A percentile compares a stretch with the other conserved stretches of the same genome.
phyloP scores from a whole-genome alignment of 1,140 invertebrate species.

The Leptinotarsa undecemlineata region DNA sequence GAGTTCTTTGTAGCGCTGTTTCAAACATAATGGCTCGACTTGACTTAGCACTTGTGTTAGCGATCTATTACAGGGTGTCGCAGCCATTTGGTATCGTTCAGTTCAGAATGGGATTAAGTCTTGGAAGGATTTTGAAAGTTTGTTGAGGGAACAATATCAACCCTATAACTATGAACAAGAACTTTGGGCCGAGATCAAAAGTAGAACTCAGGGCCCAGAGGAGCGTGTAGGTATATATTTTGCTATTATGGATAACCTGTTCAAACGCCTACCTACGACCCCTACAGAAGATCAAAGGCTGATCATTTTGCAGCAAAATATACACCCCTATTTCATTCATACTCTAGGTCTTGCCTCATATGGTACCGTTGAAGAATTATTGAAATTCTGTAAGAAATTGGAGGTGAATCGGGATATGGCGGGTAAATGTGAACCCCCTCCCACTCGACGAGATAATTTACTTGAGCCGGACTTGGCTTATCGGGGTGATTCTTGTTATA shows the following conservation, averaged over 20 bases:
- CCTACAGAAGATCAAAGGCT: neutral
- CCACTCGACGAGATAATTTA: neutral
- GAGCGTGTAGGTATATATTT: slow-evolving; percentile 6
- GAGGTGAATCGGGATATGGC: neutral
- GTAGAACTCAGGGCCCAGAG: neutral
- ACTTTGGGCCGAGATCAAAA: neutral
- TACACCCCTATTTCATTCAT: slow-evolving; percentile 21
- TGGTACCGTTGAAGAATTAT: slow-evolving; percentile 17
- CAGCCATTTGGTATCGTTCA: neutral
- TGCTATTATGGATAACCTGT: neutral
- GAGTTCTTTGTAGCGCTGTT: neutral
- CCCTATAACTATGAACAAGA: neutral
- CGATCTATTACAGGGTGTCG: neutral
- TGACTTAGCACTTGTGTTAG: neutral
- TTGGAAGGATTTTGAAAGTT: neutral
- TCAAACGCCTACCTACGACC: neutral
- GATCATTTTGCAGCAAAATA: neutral
- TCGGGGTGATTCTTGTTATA: neutral
- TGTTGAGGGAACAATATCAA: neutral
- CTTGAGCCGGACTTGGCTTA: neutral
- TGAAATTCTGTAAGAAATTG: slow-evolving; percentile 16
- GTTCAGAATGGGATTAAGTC: neutral
- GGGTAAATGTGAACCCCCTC: neutral
- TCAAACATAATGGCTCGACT: neutral
- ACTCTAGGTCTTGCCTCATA: slow-evolving; percentile 5